phyloP scores from a whole-genome alignment of 2,113 vertebrate genomes.

The Toxotes jaculatrix region DNA sequence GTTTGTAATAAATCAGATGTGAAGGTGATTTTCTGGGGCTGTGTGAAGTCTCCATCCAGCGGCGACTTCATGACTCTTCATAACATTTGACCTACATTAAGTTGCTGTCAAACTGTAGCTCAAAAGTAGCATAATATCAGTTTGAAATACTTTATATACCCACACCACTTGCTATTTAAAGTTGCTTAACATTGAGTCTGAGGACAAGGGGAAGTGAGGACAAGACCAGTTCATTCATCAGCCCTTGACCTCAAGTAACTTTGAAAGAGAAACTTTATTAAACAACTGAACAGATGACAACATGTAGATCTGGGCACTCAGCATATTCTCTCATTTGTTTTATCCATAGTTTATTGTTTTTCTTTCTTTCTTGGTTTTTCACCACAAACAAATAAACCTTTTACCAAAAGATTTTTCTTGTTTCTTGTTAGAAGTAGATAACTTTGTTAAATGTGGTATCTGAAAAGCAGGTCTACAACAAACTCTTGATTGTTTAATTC shows the following conservation, averaged over 20 bases:
- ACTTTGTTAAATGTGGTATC: too few species aligned
- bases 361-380: not conserved
- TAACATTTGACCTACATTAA: not conserved
- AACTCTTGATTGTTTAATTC: too few species aligned
- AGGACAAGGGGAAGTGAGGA: not conserved
- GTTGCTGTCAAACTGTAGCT: not conserved
- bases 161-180: not conserved
- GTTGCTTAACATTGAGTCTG: too few species aligned
- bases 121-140: not conserved
- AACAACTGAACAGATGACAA: not conserved
- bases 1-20: not conserved
- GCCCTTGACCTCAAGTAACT: not conserved
- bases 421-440: too few species aligned
- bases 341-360: not conserved
- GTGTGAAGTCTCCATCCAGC: not conserved
- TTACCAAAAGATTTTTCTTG: not conserved
- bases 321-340: too few species aligned
- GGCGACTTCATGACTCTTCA: not conserved
- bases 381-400: not conserved
- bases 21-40: not conserved
- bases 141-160: not conserved
- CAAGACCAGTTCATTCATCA: not conserved
- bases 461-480: too few species aligned
- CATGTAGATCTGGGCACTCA: not conserved
- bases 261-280: constrained; percentile 37